phyloP scores from a whole-genome alignment of 2,797 vertebrate species.

The Sebastiscus tertius region DNA sequence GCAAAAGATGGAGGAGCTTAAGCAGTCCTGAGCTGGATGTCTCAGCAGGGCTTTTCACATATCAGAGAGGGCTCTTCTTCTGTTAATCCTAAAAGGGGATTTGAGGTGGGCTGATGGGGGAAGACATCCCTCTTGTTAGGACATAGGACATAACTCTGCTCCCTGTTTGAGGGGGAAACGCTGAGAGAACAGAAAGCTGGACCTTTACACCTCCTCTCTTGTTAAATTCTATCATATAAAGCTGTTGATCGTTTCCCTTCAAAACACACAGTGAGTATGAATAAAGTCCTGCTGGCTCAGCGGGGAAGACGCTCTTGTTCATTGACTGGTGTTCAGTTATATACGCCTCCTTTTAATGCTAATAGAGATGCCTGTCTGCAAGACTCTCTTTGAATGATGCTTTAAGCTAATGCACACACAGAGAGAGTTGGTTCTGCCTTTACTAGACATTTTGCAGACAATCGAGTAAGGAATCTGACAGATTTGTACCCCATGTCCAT shows the following conservation, averaged over 20 bases:
- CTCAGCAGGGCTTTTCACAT: slow-evolving; percentile 41
- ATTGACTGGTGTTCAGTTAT: slow-evolving; percentile 8
- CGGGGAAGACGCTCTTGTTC: slow-evolving; percentile 21
- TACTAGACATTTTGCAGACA: neutral
- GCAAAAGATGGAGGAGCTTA: slow-evolving; percentile 45
- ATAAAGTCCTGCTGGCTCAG: slow-evolving; percentile 14
- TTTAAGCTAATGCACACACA: neutral
- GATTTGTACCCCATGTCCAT: neutral
- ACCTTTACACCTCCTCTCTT: neutral
- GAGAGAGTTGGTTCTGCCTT: neutral
- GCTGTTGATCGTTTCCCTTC: slow-evolving; percentile 2
- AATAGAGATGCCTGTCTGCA: neutral
- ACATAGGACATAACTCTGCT: slow-evolving; percentile 26
- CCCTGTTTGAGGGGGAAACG: slow-evolving; percentile 7
- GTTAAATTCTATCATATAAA: slow-evolving; percentile 8
- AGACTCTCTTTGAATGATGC: neutral
- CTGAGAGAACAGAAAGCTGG: slow-evolving; percentile 11
- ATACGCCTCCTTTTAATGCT: neutral
- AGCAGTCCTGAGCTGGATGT: slow-evolving; percentile 48
- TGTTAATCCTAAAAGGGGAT: slow-evolving; percentile 42
- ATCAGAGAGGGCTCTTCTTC: slow-evolving; percentile 25
- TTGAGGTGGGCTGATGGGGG: slow-evolving; percentile 20
- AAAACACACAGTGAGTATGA: slow-evolving; percentile 30
- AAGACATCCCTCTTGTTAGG: slow-evolving; percentile 9
- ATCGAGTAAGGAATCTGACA: neutral